Conservation (phyloP, 2,113 vertebrate species). For the Xiphorhynchus elegans region DNA sequence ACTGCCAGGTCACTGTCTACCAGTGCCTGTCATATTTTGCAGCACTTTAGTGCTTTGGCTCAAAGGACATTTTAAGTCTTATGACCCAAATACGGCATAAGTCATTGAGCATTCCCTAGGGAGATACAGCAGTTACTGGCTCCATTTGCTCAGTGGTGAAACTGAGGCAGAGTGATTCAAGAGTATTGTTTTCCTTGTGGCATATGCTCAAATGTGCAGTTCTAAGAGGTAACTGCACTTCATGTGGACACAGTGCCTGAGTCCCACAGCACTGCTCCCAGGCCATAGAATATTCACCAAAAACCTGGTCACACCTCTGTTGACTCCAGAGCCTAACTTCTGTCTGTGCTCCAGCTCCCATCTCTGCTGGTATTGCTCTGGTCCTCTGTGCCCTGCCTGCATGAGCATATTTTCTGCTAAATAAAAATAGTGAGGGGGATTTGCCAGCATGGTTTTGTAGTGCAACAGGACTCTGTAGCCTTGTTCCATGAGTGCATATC, state of each 20-base stretch:
- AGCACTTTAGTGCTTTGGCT: slow-evolving; percentile 26
- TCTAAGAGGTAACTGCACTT: neutral
- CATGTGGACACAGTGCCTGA: neutral
- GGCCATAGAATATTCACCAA: neutral
- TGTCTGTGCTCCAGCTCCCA: neutral
- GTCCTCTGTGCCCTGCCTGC: neutral
- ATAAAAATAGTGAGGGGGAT: neutral
- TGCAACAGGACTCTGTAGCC: neutral
- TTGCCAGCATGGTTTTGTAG: neutral
- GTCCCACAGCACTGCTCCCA: neutral
- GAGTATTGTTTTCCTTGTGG: neutral
- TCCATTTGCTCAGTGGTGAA: neutral
- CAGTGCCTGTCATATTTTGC: neutral
- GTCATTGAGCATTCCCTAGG: neutral
- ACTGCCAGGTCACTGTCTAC: neutral
- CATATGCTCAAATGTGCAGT: neutral
- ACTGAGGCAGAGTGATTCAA: neutral
- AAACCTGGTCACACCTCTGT: neutral
- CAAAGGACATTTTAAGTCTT: slow-evolving; percentile 36
- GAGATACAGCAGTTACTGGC: neutral
- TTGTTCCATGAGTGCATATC: accelerated
- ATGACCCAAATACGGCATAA: slow-evolving; percentile 35
- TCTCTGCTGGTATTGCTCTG: neutral
- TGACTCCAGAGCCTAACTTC: neutral
- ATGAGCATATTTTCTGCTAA: neutral